Evolutionary conservation across 2,797 vertebrate genomes (phyloP), one percentile per base, ranked within the genome.

Genomic region (Alcedo quadribrachys): DNA sequence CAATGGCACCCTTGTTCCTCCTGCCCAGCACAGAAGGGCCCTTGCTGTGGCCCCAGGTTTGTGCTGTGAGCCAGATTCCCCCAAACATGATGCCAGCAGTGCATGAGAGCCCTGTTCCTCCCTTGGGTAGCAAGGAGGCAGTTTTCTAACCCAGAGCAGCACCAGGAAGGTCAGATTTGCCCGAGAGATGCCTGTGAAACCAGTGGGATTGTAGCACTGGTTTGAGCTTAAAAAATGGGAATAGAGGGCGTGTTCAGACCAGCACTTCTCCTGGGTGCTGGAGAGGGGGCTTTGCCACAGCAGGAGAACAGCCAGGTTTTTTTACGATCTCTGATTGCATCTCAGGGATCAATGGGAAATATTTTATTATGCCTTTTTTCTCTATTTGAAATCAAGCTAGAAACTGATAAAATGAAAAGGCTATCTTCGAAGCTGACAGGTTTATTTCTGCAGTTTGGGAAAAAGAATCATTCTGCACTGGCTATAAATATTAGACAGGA

Each of bases 401-500:
- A 71, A 73, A 25, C 70, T 88, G 95, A 89, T 93, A 81, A 94
- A 96, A 83, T 63, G 61, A 90, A 89, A 82, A 80, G 89, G 81
- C 93, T 84, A 58, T 94, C 93, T 93, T 79, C 35, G 27, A 77
- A 92, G 83, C 54, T 94, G 96, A 90, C 95, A 95, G 95, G 60
- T 97, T 94, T 93, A 96, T 97, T 94, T 95, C 94, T 93, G 92
- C 87, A 92, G 68, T 90, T 71, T 28, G 76, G 37, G 32, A 67
- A 78, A 45, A 85, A 85, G 69, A 87, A 70, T 69, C 87, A 84
- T 90, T 87, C 93, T 58, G 57, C 62, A 68, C 61, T 60, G 85
- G 89, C 94, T 88, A 81, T 97, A 96, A 95, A 95, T 95, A 95
- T 90, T 87, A 81, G 93, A 51, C 87, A 90, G 89, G 87, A 84